Base-by-base conservation (phyloP, 2,888 invertebrate genomes). In the Oscheius sp. region DNA sequence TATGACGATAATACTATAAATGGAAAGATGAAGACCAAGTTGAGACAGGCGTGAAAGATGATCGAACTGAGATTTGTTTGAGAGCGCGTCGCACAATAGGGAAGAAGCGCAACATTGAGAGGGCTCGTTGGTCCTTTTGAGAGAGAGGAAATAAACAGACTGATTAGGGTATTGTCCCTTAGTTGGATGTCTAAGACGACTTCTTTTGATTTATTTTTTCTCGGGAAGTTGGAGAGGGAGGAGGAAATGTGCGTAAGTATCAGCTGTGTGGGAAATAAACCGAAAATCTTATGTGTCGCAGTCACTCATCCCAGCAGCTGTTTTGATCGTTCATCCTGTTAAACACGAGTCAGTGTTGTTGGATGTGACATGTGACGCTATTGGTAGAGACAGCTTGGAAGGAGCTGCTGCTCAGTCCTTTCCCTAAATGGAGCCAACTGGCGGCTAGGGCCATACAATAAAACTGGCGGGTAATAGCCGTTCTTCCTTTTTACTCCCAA, bases 261-360 rank as follows among this genome's bases (percentile, higher is more conserved):
- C 50, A 42, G 42, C 42, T 42, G 42, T n/a, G 15, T 31, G 20
- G 55, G 55, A 55, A 55, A 55, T 55, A 33, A 55, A 55, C 55
- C 55, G 34, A 55, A 55, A 55, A 55, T 55, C 55, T 34, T 55
- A 34, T 33, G 34, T 55, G 55, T 55, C 33, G 61, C 45, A 61
- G 42, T 61, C 61, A 61, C 42, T 61, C 61, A 61, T 61, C 61
- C 61, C 6, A 27, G 61, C 61, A 61, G 61, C 61, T 61, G 61
- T 61, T 61, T 61, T 61, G 61, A 61, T 61, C 61, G 45, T 61
- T 61, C 61, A 45, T 61, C 45, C 61, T 61, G 61, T 61, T 61
- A 61, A 61, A 61, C 61, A 61, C 61, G 25, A 42, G 61, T 61
- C 61, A 42, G 25, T 61, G 61, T 61, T 61, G 61, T 61, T 42